Evolutionary conservation across 2,113 vertebrate genomes (phyloP).

Genomic region (Podarcis cretensis): DNA sequence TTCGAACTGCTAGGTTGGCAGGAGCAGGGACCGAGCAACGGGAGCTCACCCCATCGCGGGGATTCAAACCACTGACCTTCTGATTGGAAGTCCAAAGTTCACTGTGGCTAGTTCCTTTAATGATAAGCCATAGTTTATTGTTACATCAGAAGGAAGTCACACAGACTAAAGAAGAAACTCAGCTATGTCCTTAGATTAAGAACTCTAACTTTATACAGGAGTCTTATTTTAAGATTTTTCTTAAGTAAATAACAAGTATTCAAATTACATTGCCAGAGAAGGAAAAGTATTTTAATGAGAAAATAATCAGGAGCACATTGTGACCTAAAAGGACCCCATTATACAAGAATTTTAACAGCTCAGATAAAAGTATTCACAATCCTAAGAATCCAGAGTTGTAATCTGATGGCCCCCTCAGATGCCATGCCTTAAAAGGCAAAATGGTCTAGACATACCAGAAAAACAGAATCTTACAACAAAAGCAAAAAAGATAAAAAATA

Average conservation of each 20-base stretch:
- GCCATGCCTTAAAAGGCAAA: constrained; percentile 74
- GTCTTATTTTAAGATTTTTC: constrained; percentile 28
- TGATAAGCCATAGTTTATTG: neutral
- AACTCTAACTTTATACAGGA: constrained; percentile 28
- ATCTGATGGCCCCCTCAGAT: constrained; percentile 58
- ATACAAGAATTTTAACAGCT: constrained; percentile 10
- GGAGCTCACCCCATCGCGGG: no score
- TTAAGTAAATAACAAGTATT: constrained; percentile 47
- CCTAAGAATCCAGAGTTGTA: constrained; percentile 54
- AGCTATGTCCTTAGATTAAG: constrained; percentile 25
- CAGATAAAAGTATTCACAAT: constrained; percentile 59
- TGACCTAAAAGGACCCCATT: neutral
- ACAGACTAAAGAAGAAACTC: neutral
- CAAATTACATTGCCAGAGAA: constrained; percentile 41
- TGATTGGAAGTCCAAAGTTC: neutral
- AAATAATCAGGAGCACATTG: constrained; percentile 39
- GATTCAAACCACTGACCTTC: no score
- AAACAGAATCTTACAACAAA: constrained; percentile 25
- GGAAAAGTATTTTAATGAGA: constrained; percentile 65
- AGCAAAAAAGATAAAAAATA: constrained; percentile 22
- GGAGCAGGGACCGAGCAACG: no score
- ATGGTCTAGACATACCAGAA: constrained; percentile 49
- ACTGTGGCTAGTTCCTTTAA: neutral
- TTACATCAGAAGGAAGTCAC: neutral
- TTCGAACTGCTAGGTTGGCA: no score